phyloP scores from a whole-genome alignment of 2,797 vertebrate genomes.

The Pseudomugil tenellus region DNA sequence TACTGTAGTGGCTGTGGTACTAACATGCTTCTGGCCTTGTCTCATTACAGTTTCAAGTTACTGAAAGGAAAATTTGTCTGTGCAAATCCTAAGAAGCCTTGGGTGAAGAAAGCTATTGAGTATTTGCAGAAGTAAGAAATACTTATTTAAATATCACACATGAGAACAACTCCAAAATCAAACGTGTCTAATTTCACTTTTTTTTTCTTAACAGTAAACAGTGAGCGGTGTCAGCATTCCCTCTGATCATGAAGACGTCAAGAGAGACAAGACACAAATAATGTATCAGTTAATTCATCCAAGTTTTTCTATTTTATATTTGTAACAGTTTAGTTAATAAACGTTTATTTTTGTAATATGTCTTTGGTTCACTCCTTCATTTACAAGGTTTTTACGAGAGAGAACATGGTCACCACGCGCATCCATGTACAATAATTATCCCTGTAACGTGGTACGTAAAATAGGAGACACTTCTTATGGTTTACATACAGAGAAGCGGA shows the following conservation, averaged over 20 bases:
- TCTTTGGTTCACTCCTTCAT: background rate
- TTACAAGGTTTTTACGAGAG: background rate
- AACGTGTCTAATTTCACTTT: conserved; percentile 2
- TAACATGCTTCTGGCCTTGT: conserved; percentile 7
- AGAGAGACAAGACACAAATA: background rate
- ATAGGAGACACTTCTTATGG: background rate
- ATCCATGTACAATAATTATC: background rate
- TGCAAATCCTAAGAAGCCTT: conserved; percentile 30
- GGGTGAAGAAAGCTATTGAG: conserved; percentile 42
- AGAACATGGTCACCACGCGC: background rate
- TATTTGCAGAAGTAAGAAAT: conserved; percentile 41
- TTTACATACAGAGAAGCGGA: background rate
- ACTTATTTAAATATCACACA: background rate
- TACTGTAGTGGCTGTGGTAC: background rate
- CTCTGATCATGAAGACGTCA: background rate
- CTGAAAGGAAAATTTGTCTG: conserved; percentile 46
- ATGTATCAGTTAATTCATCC: background rate
- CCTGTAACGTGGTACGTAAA: background rate
- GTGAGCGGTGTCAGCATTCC: background rate
- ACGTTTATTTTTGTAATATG: conserved; percentile 1
- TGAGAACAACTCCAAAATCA: background rate
- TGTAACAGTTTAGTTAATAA: conserved; percentile 23
- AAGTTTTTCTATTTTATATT: background rate
- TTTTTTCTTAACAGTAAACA: background rate
- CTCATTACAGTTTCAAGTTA: conserved; percentile 55